These are phyloP conservation scores for Etheostoma cragini DNA, from an alignment of 2,113 vertebrate species.

Conservation along the genomic window DNA sequence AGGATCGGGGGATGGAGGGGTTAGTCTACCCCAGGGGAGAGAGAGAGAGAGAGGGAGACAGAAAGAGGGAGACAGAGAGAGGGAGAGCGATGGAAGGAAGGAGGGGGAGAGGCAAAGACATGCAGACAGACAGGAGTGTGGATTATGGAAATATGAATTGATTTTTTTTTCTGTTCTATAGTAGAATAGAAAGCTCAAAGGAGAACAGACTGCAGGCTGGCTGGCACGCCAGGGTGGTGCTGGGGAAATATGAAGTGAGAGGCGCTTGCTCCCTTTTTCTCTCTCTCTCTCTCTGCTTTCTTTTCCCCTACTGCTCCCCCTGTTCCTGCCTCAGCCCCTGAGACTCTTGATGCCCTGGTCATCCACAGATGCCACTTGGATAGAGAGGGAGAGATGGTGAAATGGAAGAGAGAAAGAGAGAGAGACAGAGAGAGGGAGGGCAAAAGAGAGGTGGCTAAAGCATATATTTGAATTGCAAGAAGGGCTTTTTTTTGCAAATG, in stretches of 20 bases:
- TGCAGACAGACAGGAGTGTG: conserved; percentile 92
- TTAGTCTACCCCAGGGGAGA: conserved; percentile 94
- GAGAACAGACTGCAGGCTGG: conserved; percentile 91
- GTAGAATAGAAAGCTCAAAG: conserved; percentile 93
- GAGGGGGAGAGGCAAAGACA: conserved; percentile 69
- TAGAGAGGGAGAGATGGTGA: conserved; percentile 64
- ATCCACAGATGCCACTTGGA: conserved; percentile 94
- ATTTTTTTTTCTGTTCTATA: conserved; percentile 86
- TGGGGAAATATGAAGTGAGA: conserved; percentile 91
- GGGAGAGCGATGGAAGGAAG: conserved; percentile 38
- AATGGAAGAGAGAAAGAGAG: conserved; percentile 31
- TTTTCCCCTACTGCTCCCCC: conserved; percentile 44
- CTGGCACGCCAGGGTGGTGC: conserved; percentile 85
- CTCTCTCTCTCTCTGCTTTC: conserved; percentile 29
- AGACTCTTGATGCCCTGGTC: conserved; percentile 89
- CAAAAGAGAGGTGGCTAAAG: conserved; percentile 80
- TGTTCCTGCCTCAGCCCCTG: conserved; percentile 74
- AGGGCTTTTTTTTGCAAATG: conserved; percentile 79
- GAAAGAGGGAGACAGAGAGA: conserved; percentile 47
- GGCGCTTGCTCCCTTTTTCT: conserved; percentile 84
- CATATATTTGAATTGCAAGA: conserved; percentile 90
- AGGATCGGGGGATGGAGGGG: conserved; percentile 91
- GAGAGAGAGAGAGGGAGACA: conserved; percentile 64
- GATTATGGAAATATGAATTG: conserved; percentile 99
- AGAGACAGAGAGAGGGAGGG: conserved; percentile 23